phyloP scores from a whole-genome alignment of 2,888 invertebrate genomes.

The Eremobia ochroleuca region DNA sequence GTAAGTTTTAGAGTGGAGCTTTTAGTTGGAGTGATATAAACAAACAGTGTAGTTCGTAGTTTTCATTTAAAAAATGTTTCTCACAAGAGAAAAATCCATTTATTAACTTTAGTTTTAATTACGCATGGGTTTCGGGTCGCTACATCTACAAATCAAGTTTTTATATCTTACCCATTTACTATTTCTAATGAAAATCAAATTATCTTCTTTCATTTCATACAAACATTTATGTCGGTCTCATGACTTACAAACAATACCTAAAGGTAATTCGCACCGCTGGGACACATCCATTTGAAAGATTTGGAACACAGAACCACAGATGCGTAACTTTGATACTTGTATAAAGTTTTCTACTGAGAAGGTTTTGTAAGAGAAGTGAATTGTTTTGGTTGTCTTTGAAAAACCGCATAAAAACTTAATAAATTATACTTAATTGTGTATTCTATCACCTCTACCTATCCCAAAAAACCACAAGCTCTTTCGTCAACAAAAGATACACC shows the following conservation, averaged over 20 bases:
- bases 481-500: neutral
- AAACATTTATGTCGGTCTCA: too few species aligned
- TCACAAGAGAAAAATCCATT: neutral
- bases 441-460: neutral
- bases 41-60: neutral
- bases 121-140: neutral
- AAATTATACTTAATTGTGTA: neutral
- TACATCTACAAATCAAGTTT: neutral
- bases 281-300: constrained; percentile 23
- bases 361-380: neutral
- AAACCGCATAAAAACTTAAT: neutral
- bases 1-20: neutral
- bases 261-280: neutral
- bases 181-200: neutral
- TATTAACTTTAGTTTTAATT: too few species aligned
- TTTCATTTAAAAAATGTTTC: neutral
- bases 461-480: neutral
- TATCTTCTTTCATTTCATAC: neutral
- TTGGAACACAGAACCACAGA: too few species aligned
- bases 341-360: constrained; percentile 10
- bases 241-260: neutral
- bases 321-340: constrained; percentile 11
- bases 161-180: neutral
- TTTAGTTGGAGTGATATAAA: neutral
- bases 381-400: neutral